phyloP scores from a whole-genome alignment of 2,113 vertebrate genomes.

The Rhinoderma darwinii region DNA sequence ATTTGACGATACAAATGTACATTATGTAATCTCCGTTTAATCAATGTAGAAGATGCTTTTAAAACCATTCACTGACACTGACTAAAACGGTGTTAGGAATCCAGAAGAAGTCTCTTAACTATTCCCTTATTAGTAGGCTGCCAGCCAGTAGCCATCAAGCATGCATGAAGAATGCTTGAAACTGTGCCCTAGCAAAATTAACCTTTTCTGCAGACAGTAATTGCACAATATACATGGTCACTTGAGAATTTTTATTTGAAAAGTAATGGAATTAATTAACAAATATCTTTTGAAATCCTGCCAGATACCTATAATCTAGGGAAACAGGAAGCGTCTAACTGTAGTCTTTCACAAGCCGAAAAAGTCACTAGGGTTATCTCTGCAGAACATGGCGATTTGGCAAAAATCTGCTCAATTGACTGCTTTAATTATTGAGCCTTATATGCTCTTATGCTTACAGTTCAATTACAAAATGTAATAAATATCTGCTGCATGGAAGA shows the following conservation, averaged over 20 bases:
- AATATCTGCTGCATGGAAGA: not conserved
- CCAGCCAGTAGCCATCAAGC: constrained; percentile 39
- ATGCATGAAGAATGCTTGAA: constrained; percentile 61
- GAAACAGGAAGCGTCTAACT: constrained; percentile 59
- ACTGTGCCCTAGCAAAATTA: constrained; percentile 62
- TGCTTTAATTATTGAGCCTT: constrained; percentile 49
- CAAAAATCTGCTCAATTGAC: constrained; percentile 52
- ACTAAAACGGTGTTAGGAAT: constrained; percentile 31
- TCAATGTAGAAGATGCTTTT: constrained; percentile 26
- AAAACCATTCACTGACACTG: constrained; percentile 29
- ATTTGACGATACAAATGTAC: constrained; percentile 3
- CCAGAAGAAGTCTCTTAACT: constrained; percentile 35
- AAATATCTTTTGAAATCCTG: constrained; percentile 63
- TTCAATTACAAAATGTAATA: constrained; percentile 58
- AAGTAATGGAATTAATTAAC: constrained; percentile 18
- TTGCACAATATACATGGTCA: constrained; percentile 53
- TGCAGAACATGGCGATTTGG: constrained; percentile 25
- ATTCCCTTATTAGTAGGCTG: constrained; percentile 28
- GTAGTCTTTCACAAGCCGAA: constrained; percentile 57
- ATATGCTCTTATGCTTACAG: not conserved
- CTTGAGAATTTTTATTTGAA: constrained; percentile 59
- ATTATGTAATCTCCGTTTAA: constrained; percentile 33
- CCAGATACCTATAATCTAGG: constrained; percentile 63
- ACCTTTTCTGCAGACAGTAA: constrained; percentile 65
- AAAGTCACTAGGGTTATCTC: constrained; percentile 60